Conservation (phyloP, 1,140 invertebrate species). For the Rhagoletis zephyria region DNA sequence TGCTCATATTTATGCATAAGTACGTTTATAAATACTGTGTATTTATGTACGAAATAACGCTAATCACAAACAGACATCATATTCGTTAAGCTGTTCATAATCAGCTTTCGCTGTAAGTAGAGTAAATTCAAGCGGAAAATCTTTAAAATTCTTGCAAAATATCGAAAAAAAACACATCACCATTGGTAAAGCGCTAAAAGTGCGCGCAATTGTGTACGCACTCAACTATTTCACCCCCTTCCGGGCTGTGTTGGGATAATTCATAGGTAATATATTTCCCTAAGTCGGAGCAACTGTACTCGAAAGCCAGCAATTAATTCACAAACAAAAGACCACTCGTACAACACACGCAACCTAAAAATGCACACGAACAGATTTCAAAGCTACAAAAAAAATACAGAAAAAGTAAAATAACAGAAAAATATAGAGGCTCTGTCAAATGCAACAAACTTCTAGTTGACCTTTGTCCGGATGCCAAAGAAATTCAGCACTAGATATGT, state of each 20-base stretch:
- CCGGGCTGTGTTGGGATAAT: slow-evolving; percentile 42
- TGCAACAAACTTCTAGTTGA: not conserved
- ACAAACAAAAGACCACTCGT: slow-evolving; percentile 56
- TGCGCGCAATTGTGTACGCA: not conserved
- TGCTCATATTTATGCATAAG: not conserved
- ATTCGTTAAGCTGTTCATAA: not conserved
- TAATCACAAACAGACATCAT: slow-evolving; percentile 40
- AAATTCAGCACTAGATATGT: not conserved
- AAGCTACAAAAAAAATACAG: not conserved
- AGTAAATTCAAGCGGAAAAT: not conserved
- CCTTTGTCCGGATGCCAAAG: not conserved
- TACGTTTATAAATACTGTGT: not conserved
- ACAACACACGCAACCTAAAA: not conserved
- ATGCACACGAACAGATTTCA: not conserved
- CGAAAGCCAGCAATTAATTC: slow-evolving; percentile 70
- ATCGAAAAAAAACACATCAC: not conserved
- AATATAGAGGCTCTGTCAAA: not conserved
- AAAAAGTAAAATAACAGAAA: not conserved
- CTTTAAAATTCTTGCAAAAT: not conserved
- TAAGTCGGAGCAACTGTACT: slow-evolving; percentile 62
- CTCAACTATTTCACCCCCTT: not conserved
- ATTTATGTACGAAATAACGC: not conserved
- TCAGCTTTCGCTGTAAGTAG: not conserved
- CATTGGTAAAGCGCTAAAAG: not conserved
- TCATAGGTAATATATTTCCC: slow-evolving; percentile 2